phyloP scores from a whole-genome alignment of 2,113 vertebrate species.

The Plecturocebus donacophilus region DNA sequence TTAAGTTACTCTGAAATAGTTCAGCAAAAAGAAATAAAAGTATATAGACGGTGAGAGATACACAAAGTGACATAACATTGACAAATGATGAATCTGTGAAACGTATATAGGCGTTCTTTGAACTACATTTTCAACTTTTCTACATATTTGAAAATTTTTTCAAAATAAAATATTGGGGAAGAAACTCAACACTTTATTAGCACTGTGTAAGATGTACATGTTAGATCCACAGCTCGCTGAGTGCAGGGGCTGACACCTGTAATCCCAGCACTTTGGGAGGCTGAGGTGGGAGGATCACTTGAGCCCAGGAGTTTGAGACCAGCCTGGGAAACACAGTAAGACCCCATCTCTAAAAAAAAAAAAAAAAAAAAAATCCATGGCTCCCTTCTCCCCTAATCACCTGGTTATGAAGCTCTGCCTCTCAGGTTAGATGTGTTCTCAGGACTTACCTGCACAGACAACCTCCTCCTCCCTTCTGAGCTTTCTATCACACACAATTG shows the following conservation, averaged over 20 bases:
- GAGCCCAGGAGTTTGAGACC: no score
- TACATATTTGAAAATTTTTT: background rate
- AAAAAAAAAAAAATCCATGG: background rate
- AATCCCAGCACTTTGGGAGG: no score
- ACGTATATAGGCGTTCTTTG: background rate
- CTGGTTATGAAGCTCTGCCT: background rate
- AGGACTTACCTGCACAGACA: background rate
- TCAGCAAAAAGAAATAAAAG: background rate
- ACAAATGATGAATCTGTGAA: background rate
- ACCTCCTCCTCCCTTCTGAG: background rate
- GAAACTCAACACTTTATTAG: background rate
- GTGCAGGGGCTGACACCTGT: no score
- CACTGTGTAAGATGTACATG: background rate
- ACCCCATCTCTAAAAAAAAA: no score
- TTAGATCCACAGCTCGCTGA: background rate
- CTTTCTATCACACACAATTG: background rate
- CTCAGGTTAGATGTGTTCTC: background rate
- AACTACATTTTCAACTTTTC: slow-evolving; percentile 19
- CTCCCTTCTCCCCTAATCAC: background rate
- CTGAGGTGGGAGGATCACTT: no score
- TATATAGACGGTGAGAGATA: background rate
- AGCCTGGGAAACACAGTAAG: no score
- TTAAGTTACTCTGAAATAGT: background rate
- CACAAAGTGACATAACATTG: background rate
- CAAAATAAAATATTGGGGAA: background rate